Evolutionary conservation across 2,797 vertebrate species (phyloP).

Genomic region (Schizothorax lantsangensis): DNA sequence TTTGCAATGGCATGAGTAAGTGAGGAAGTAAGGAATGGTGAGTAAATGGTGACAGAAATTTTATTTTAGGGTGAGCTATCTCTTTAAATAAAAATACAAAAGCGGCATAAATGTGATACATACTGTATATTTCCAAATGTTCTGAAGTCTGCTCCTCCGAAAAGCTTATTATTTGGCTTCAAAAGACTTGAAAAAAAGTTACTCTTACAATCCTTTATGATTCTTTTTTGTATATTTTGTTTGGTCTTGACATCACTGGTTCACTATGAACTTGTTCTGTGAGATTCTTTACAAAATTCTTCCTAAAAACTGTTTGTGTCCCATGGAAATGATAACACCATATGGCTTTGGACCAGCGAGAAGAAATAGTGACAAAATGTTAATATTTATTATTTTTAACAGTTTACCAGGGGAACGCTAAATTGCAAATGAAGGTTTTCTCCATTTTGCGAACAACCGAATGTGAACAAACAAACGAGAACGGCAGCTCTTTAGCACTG

Average conservation of each 20-base stretch:
- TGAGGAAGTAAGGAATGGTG: not conserved
- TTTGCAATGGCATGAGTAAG: too few relatives aligned
- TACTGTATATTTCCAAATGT: not conserved
- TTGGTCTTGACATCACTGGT: not conserved
- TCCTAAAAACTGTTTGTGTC: not conserved
- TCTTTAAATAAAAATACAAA: not conserved
- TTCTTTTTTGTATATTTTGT: not conserved
- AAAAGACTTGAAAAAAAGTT: not conserved
- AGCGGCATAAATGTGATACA: not conserved
- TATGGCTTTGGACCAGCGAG: not conserved
- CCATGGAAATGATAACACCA: not conserved
- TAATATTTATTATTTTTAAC: not conserved
- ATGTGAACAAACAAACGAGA: not conserved
- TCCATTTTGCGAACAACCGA: not conserved
- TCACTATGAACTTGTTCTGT: not conserved
- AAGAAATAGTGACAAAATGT: not conserved
- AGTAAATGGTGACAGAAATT: not conserved
- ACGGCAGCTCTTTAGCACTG: not conserved
- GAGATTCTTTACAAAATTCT: not conserved
- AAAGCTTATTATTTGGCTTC: not conserved
- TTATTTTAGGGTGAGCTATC: not conserved
- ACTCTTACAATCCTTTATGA: not conserved
- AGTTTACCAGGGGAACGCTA: not conserved
- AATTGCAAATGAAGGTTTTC: not conserved
- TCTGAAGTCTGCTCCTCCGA: not conserved